Evolutionary conservation across 2,113 vertebrate genomes (phyloP).

Genomic region (Paradisaea rubra): DNA sequence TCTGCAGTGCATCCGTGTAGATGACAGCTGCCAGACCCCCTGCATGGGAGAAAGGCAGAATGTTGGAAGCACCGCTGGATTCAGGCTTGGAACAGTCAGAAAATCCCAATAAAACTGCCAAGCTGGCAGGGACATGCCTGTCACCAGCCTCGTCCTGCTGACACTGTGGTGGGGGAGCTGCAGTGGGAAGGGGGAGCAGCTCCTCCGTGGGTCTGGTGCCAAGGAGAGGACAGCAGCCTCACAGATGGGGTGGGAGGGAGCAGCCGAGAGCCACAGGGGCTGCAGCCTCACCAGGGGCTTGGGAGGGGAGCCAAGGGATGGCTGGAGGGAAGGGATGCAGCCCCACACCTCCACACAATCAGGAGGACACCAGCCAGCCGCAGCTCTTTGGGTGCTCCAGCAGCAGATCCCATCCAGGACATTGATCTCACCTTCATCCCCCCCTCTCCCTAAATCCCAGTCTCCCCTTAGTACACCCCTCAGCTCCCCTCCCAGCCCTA

Average conservation of each 20-base stretch:
- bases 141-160: not conserved
- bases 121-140: rapidly evolving
- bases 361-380: not conserved
- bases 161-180: not conserved
- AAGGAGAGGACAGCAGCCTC: not conserved
- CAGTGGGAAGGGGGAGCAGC: not conserved
- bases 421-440: not conserved
- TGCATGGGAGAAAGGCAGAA: conserved; percentile 15
- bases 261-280: rapidly evolving
- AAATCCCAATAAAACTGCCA: not conserved
- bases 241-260: not conserved
- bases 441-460: not conserved
- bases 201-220: not conserved
- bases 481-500: not conserved
- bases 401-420: not conserved
- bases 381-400: not conserved
- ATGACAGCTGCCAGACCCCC: conserved; percentile 89
- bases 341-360: rapidly evolving
- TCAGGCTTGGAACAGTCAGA: not conserved
- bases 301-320: not conserved
- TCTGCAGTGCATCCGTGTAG: conserved; percentile 87
- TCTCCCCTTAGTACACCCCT: not conserved
- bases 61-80: rapidly evolving
- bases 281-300: not conserved
- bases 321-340: not conserved